Evolutionary conservation across 2,888 invertebrate genomes (phyloP).

Genomic region (Strigamia crassipes): DNA sequence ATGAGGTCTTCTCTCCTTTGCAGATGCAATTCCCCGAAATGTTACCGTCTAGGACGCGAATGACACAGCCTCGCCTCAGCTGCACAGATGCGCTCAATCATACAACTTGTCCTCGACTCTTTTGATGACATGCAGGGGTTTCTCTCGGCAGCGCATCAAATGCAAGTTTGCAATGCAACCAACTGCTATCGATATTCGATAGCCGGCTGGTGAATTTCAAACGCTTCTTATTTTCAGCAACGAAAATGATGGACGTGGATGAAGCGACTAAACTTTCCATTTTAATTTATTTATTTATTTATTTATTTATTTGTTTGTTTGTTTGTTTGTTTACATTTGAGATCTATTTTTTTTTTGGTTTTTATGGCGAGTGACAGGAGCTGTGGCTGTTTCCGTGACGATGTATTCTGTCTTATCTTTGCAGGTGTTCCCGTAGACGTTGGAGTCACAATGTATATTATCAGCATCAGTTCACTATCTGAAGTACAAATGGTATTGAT

Average conservation of each 20-base stretch:
- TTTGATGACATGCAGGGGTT: neutral
- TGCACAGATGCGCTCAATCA: constrained; percentile 32
- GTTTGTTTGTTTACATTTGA: neutral
- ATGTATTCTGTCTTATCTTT: constrained; percentile 48
- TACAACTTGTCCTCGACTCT: neutral
- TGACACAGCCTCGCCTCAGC: neutral
- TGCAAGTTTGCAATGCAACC: neutral
- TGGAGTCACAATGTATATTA: constrained; percentile 58
- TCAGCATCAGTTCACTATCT: constrained; percentile 58
- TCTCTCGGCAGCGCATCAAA: neutral
- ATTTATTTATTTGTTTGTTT: neutral
- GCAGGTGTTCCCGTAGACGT: constrained; percentile 56
- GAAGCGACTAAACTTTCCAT: neutral
- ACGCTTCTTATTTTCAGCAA: neutral
- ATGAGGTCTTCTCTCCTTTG: neutral
- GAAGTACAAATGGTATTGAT: constrained; percentile 57
- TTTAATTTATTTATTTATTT: neutral
- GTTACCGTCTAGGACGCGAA: neutral
- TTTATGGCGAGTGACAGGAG: neutral
- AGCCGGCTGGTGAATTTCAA: neutral
- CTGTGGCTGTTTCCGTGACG: constrained; percentile 8
- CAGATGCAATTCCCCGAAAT: neutral
- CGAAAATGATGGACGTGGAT: neutral
- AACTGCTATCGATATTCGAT: constrained; percentile 8
- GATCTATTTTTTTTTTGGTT: neutral